A percentile compares a stretch with the other conserved stretches of the same genome.
Conservation (phyloP, 2,888 invertebrate genomes). For the Synanthedon tipuliformis region DNA sequence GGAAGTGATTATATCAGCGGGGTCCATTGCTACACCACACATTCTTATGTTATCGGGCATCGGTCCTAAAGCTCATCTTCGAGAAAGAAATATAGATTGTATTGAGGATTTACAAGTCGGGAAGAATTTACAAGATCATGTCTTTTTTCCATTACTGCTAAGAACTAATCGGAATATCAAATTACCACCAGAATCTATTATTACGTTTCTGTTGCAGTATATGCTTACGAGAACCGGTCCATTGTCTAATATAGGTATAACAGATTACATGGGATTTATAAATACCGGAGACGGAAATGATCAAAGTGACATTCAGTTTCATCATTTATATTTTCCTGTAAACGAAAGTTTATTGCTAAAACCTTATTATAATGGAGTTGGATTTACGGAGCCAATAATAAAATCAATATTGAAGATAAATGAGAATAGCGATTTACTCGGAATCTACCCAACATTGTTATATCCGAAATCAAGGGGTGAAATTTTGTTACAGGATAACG, state of each 20-base stretch:
- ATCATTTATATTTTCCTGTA: conserved; percentile 32
- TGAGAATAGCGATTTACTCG: conserved; percentile 30
- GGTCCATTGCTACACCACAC: conserved; percentile 58
- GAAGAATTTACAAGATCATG: conserved; percentile 64
- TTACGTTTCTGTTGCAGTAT: conserved; percentile 49
- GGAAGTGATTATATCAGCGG: conserved; percentile 63
- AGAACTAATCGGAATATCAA: conserved; percentile 15
- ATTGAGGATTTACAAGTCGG: conserved; percentile 53
- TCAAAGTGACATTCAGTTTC: conserved; percentile 65
- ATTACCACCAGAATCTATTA: conserved; percentile 16
- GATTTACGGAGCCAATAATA: conserved; percentile 28
- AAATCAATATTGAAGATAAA: conserved; percentile 25
- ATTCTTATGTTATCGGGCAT: conserved; percentile 65
- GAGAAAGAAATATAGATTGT: conserved; percentile 32
- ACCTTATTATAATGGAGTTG: conserved; percentile 20
- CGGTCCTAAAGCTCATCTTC: conserved; percentile 44
- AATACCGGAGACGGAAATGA: conserved; percentile 43
- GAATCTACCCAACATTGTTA: conserved; percentile 41
- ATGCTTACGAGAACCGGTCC: conserved; percentile 56
- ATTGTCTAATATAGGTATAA: conserved; percentile 43
- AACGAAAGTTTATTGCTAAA: conserved; percentile 22
- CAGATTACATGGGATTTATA: conserved; percentile 62
- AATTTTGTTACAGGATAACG: conserved; percentile 56
- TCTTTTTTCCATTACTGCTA: conserved; percentile 30
- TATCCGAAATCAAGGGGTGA: conserved; percentile 68